Evolutionary conservation across 2,113 vertebrate species (phyloP).

Genomic region (Rhizomys pruinosus): DNA sequence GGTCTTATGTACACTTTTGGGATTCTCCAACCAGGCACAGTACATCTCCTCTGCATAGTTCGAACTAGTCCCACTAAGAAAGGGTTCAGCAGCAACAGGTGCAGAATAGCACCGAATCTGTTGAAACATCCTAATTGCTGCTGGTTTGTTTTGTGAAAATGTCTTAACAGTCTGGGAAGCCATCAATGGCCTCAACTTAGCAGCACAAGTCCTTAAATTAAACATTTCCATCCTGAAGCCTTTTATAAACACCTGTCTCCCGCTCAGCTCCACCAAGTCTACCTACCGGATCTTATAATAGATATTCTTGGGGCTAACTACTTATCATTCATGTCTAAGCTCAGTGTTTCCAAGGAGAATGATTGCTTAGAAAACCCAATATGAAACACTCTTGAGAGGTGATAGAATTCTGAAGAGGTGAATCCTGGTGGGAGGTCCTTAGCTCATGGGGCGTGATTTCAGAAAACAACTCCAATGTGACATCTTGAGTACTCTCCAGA

Average conservation of each 20-base stretch:
- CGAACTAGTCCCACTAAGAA: conserved; percentile 94
- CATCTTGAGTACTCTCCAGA: too few species aligned
- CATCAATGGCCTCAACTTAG: conserved; percentile 91
- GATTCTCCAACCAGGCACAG: conserved; percentile 96
- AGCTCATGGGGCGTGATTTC: neutral
- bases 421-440: neutral
- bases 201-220: conserved; percentile 93
- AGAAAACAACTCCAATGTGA: neutral
- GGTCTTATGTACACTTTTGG: conserved; percentile 94
- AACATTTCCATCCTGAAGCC: conserved; percentile 89
- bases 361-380: neutral
- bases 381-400: neutral
- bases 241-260: conserved; percentile 79
- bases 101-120: conserved; percentile 87
- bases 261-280: too few species aligned
- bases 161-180: conserved; percentile 89
- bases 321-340: neutral
- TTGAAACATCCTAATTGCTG: conserved; percentile 89
- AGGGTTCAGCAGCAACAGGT: conserved; percentile 92
- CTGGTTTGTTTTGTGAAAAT: conserved; percentile 83
- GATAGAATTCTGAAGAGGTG: neutral
- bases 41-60: conserved; percentile 99
- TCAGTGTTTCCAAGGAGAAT: neutral
- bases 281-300: too few species aligned
- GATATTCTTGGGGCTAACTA: neutral